Evolutionary conservation across 1,140 invertebrate genomes (phyloP), one percentile per base, ranked within the genome.

Genomic region (Stegodyphus mimosarum): DNA sequence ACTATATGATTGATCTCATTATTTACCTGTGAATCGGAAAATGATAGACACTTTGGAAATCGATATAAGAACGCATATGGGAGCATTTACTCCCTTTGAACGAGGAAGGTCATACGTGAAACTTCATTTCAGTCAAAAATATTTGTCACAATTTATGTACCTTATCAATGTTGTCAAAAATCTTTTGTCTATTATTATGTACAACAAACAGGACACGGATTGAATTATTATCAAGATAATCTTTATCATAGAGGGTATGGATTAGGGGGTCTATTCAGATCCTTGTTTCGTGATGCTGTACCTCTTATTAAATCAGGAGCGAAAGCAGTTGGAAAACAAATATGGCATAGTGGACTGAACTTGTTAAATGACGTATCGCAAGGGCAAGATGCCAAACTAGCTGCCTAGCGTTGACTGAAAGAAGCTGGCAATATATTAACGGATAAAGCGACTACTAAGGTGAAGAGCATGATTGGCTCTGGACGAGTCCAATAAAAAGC

Each of bases 301-400:
- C 17, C 69, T 9, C 69, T 70, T 70, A 48, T 70, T 33, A 70
- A 70, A 70, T 70, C 69, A 9, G 69, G 69, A 6, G 69, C 69
- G 5, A 70, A 70, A 70, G 69, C 69, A 6, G 69, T 70, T 6
- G 69, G 69, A 33, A 70, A 70, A 49, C 18, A 49, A 70, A 6
- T 70, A 48, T 70, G 18, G 6, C 17, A 70, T 70, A 70, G 48
- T 33, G 48, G 69, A 6, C 6, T 70, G 7, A 33, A 70, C 15
- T 6, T 70, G 17, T 49, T 49, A 49, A 70, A 70, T 70, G 69
- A 70, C 15, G 48, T 70, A 7, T 7, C 69, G 6, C 17, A n/a
- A 10, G 69, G 69, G 7, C 6, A 70, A 70, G 48, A 70, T 49
- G 7, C 48, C 7, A 70, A 70, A 49, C 6, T 49, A 48, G 17